phyloP scores from a whole-genome alignment of 2,113 vertebrate species.

The Melierax canorus region DNA sequence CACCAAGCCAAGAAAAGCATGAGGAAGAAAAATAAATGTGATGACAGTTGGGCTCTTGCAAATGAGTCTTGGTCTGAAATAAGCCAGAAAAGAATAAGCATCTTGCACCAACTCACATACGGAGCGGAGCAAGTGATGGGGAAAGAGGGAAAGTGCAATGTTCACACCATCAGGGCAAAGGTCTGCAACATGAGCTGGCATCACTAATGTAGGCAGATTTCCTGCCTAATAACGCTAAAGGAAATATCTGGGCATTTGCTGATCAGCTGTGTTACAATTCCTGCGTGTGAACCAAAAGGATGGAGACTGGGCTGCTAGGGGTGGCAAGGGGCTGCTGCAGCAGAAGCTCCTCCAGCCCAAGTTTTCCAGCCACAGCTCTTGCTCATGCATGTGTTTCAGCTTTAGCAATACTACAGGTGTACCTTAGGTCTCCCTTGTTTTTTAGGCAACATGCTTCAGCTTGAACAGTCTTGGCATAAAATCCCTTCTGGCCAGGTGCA shows the following conservation, averaged over 20 bases:
- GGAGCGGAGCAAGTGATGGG: accelerated
- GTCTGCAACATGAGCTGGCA: conserved; percentile 4
- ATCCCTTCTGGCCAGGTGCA: background rate
- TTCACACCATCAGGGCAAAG: conserved; percentile 5
- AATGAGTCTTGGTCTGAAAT: conserved; percentile 10
- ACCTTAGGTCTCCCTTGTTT: background rate
- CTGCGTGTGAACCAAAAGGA: background rate
- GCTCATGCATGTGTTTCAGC: background rate
- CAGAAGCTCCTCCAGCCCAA: background rate
- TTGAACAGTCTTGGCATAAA: background rate
- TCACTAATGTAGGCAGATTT: background rate
- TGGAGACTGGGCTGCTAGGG: background rate
- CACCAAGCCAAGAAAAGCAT: background rate
- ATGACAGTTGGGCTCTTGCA: conserved; percentile 19
- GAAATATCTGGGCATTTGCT: background rate
- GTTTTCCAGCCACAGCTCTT: background rate
- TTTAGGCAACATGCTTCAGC: background rate
- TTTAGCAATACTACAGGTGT: background rate
- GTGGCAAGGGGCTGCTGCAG: background rate
- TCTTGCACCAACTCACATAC: background rate
- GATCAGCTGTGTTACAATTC: background rate
- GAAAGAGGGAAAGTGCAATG: background rate
- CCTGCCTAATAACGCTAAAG: background rate
- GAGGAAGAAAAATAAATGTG: conserved; percentile 42
- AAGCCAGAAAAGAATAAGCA: background rate